Evolutionary conservation across 2,113 vertebrate species (phyloP), one percentile per base, ranked within the genome.

Genomic region (Caretta caretta): DNA sequence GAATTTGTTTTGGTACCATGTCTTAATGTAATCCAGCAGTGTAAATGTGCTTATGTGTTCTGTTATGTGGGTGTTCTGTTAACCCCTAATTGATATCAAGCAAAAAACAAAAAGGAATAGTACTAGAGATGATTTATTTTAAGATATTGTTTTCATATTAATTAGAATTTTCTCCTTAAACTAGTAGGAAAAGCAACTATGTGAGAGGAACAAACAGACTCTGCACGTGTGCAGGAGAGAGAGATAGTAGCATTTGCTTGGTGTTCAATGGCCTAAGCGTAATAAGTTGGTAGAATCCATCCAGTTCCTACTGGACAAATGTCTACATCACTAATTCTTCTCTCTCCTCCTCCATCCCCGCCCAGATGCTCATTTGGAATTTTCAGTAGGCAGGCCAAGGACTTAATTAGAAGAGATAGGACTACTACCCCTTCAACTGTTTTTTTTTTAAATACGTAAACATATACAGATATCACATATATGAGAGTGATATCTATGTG

Each of bases 231-330:
- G 86, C 88, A 96, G 92, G 80, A 95, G 86, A 81, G 92, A 83
- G 81, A 87, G 27, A 86, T 62, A 31, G 87, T 31, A 85, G 86
- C 72, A 84, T 92, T 97, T 97, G 93, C 93, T 91, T 88, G 82
- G 81, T 95, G 96, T 86, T 94, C 96, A 97, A 1, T 93, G 86
- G 90, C 46, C 95, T 94, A 46, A 65, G 80, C 83, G 93, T 90
- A 95, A 91, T 81, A 90, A 92, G 75, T 82, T 92, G 82, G 82
- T 89, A 90, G 83, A 48, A 84, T 96, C 80, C 83, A 86, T 86
- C 94, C 93, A 89, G 90, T 91, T 96, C 93, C 48, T 95, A 83
- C 75, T 0, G 51, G 96, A 95, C 94, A 95, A 94, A 95, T 69
- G 57, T 62, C 65, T 89, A 50, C 80, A 29, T 24, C 86, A 85